Percentiles rank a stretch among this genome's conserved stretches.
Evolutionary conservation across 2,888 invertebrate species (phyloP).

Genomic region (Digitonthophagus gazella): DNA sequence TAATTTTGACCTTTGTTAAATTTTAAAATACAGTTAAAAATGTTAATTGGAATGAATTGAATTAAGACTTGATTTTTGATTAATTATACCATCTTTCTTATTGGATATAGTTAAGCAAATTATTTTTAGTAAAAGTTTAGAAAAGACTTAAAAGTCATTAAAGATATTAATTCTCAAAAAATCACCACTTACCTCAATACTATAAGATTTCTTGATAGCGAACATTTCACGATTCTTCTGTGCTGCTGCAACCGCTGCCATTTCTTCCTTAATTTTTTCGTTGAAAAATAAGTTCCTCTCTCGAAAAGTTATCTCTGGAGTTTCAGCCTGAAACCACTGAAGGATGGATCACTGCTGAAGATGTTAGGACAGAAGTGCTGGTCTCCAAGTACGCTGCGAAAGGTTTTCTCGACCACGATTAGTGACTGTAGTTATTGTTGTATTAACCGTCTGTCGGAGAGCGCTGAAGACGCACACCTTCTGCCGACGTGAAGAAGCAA

Average conservation of each 20-base stretch:
- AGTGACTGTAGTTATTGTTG: constrained; percentile 34
- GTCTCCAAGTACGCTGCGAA: constrained; percentile 21
- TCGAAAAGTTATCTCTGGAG: constrained; percentile 7
- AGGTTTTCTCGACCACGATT: constrained; percentile 58
- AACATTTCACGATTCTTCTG: constrained; percentile 95
- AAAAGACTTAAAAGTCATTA: neutral
- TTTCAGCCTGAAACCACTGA: constrained; percentile 47
- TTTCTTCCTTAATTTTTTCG: constrained; percentile 35
- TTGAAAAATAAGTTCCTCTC: no score
- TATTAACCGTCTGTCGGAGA: constrained; percentile 47
- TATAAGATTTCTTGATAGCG: constrained; percentile 96
- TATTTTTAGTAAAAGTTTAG: no score
- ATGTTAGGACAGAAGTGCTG: constrained; percentile 51
- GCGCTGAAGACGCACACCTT: constrained; percentile 40
- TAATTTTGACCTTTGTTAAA: no score
- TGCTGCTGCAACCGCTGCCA: constrained; percentile 87
- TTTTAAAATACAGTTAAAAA: no score
- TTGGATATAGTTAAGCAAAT: no score
- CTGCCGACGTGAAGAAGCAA: constrained; percentile 45
- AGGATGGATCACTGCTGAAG: constrained; percentile 47
- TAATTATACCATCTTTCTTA: no score
- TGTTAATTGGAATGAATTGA: no score
- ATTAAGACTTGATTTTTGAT: no score
- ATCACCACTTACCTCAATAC: constrained; percentile 93
- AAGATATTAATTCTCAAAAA: constrained; percentile 2